Evolutionary conservation across 2,113 vertebrate species (phyloP).

Genomic region (Psittacara wagleri): DNA sequence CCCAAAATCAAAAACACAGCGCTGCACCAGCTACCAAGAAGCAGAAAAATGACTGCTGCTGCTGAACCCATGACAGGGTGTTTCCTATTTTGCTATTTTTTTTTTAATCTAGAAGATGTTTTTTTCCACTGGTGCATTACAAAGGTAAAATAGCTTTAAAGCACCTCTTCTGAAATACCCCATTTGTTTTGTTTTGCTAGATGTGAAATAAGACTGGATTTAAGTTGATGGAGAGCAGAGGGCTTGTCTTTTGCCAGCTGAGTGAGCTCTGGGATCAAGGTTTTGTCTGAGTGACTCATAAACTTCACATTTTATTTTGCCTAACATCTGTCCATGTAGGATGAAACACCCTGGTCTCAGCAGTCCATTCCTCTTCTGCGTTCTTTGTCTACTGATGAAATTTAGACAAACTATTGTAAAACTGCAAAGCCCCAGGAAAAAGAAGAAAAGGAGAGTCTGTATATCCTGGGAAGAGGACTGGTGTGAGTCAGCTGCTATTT

Average conservation of each 20-base stretch:
- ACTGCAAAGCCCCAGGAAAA: neutral
- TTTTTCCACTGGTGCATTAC: neutral
- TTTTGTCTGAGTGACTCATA: neutral
- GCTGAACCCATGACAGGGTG: neutral
- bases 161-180: neutral
- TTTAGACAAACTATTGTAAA: neutral
- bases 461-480: neutral
- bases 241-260: conserved; percentile 2
- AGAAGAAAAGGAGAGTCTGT: neutral
- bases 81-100: neutral
- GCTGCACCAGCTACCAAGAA: too few relatives aligned
- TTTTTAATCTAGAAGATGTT: neutral
- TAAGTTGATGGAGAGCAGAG: neutral
- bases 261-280: neutral
- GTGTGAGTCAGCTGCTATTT: neutral
- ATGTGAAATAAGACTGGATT: neutral
- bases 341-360: neutral
- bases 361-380: neutral
- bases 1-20: too few relatives aligned
- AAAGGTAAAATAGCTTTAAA: conserved; percentile 7
- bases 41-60: too few relatives aligned
- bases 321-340: neutral
- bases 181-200: conserved; percentile 1
- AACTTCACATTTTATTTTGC: neutral
- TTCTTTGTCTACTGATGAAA: neutral